Base-by-base conservation (phyloP, 2,113 vertebrate species). In the Manacus vitellinus region DNA sequence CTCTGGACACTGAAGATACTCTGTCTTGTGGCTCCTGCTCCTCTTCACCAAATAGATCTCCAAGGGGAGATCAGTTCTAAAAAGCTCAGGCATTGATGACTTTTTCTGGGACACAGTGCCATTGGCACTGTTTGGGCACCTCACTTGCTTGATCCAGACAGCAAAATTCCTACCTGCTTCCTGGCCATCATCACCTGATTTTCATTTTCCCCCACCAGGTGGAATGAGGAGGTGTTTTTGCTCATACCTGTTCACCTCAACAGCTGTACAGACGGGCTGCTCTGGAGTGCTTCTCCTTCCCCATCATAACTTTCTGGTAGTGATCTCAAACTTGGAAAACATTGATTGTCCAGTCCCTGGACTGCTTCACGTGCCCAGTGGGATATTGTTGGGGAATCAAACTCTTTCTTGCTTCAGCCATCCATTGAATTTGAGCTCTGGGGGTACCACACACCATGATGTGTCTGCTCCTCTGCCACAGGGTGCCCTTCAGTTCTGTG, bases 391-490 rank as follows among this genome's bases (percentile, higher is more conserved):
- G 15, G 37, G 44, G 84, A 44, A 8, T n/a, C 44, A 15, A 1
- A 8, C 58, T 49, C 44, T 44, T 41, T 24, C 56, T 76, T 71
- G 44, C 47, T 59, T 47, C 58, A 76, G 62, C 14, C 31, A 44
- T 5, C 30, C 46, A 1, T 3, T 41, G 44, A 33, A 30, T 41
- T 43, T 41, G 70, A 54, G 39, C 33, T 76, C 9, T 27, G 37
- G 9, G 61, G 30, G 46, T 18, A 12, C 16, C 18, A 11, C 41
- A 35, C 35, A 1, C 17, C 3, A 10, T 0, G 7, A 4, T 4
- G 21, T 31, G 20, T 19, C 41, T 86, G 75, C 67, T 39, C 12
- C 73, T 85, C 52, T 27, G 6, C 8, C 27, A 67, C 19, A 16
- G 35, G 22, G 20, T 37, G 52, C n/a, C 6, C 44, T 23, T 74